phyloP scores from a whole-genome alignment of 2,113 vertebrate species.

The Tringa solitaria region DNA sequence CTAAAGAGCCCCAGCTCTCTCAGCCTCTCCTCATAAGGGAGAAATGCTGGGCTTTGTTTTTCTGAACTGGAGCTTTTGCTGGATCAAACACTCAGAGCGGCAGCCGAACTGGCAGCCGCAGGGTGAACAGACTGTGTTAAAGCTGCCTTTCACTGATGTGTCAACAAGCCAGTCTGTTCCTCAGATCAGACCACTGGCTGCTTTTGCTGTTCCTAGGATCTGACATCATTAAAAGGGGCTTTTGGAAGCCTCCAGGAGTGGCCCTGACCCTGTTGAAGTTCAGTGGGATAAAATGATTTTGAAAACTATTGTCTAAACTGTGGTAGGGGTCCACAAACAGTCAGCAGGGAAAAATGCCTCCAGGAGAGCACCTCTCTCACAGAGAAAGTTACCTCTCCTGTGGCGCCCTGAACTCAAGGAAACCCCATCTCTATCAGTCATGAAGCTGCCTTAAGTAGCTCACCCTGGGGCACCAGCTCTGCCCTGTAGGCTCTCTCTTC shows the following conservation, averaged over 20 bases:
- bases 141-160: not conserved
- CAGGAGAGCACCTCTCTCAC: not conserved
- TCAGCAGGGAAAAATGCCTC: not conserved
- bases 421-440: not conserved
- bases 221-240: not conserved
- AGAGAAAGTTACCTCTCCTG: not conserved
- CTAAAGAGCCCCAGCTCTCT: too few relatives aligned
- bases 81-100: not conserved
- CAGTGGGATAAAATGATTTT: not conserved
- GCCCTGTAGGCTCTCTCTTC: not conserved
- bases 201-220: not conserved
- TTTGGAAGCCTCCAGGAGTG: not conserved
- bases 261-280: not conserved
- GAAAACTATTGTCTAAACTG: not conserved
- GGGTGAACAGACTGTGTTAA: not conserved
- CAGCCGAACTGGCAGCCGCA: not conserved
- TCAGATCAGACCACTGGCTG: not conserved
- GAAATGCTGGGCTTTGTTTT: not conserved
- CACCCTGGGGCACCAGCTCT: not conserved
- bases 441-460: not conserved
- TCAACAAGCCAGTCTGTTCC: conserved; percentile 15
- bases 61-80: not conserved
- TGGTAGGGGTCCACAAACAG: not conserved
- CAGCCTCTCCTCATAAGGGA: too few relatives aligned
- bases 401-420: not conserved